Evolutionary conservation across 2,888 invertebrate genomes (phyloP), one percentile per base, ranked within the genome.

Genomic region (Lasioglossum zephyrum): DNA sequence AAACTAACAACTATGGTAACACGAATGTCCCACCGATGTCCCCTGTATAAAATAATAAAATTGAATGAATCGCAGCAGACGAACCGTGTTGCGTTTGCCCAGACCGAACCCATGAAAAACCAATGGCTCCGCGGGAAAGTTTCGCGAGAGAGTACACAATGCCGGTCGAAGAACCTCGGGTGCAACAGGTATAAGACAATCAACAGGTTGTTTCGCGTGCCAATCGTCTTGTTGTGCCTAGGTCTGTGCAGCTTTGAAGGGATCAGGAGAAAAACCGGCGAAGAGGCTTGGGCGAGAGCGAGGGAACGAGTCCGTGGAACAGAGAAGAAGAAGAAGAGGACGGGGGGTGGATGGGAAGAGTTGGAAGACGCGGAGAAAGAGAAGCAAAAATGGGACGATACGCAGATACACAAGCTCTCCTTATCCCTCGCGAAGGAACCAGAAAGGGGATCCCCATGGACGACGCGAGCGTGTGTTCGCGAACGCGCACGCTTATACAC

Each of bases 171-270:
- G 60, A 53, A 39, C 26, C 75, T 75, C 49, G 16, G 79, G 16
- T 73, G 90, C 91, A 93, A 92, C 93, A 93, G 91, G 93, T 92
- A 92, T 92, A 92, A 92, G 92, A 93, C 93, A 92, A 92, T 93
- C 94, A 93, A 94, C 94, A 94, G 94, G 93, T 94, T 93, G 93
- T 92, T 94, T 93, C 93, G 92, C 93, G 92, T 92, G 92, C 93
- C 93, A 90, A 91, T 92, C 92, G 92, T 92, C 92, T 90, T 60
- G 84, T 70, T 76, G 77, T 74, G 77, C 44, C 82, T 87, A 82
- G 74, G 57, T 47, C 60, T 41, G 44, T 49, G 60, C 36, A 39
- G 74, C 53, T 79, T 66, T 77, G 74, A 83, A 66, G 85, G 73
- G 79, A 76, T 83, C 75, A 72, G 63, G 76, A 70, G 63, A 84